Base-by-base conservation (phyloP, 2,888 invertebrate genomes). In the Phania funesta region DNA sequence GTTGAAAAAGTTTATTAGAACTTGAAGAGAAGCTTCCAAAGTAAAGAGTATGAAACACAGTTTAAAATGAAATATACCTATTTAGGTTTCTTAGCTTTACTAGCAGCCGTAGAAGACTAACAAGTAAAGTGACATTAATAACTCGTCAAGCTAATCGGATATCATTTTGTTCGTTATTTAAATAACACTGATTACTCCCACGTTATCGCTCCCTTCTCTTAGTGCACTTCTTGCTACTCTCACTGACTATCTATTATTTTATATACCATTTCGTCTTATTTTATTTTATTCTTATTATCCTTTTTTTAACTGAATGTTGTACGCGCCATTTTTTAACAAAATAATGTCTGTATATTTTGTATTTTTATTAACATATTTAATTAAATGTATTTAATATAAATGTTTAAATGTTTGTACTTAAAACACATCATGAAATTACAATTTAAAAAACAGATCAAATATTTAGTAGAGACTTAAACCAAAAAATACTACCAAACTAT, bases 321-420 rank as follows among this genome's bases (percentile, higher is more conserved):
- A 65, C 71, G 76, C 71, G 76, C 71, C 71, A 67, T 77, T 58
- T 77, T 78, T 38, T 56, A 32, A 54, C 24, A 38, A 46, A 41
- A 54, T 77, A 62, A 46, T 70, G 48, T 62, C 20, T 79, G 60
- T 73, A 32, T 67, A 52, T 65, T 52, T 64, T 64, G 38, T 60
- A 6, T 41, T 41, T 41, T 44, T 7, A 44, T 7, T 32, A 52
- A 32, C 48, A 58, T 73, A 46, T 50, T 73, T 64, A 56, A 65
- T 44, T 71, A 56, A 78, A 41, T 65, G 58, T 78, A 68, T 68
- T 68, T 68, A 60, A 44, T 65, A 44, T 79, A 79, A 79, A 71
- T 79, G 71, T 79, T 79, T 79, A 41, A 78, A 67, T 73, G 65
- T 78, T 78, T 79, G 71, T 78, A 52, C 20, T 67, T 54, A 78